A percentile compares a stretch with the other conserved stretches of the same genome.
These are phyloP conservation scores for Dione vanillae DNA, from an alignment of 2,888 invertebrate species.

Conservation along the genomic window DNA sequence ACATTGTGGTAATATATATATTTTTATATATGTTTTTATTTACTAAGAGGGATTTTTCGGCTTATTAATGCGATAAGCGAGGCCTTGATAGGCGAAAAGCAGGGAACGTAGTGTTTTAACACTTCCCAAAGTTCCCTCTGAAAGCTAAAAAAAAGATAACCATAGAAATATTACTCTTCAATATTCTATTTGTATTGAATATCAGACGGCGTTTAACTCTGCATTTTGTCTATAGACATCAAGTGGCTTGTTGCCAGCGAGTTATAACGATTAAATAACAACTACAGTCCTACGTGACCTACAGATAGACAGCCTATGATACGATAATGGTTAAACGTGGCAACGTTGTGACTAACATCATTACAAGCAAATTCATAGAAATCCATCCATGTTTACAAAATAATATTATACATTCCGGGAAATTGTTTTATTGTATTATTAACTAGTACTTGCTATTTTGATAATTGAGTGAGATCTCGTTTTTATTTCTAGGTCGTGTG, in stretches of 20 bases:
- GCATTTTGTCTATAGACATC: no score
- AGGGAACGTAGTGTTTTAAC: no score
- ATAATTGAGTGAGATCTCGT: constrained; percentile 11
- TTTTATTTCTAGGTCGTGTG: constrained; percentile 23
- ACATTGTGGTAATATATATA: constrained; percentile 6
- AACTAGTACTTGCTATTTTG: constrained; percentile 15
- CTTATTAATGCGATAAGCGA: no score
- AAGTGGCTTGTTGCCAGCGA: not conserved
- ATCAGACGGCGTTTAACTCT: no score
- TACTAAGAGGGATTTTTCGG: no score
- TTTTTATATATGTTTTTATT: no score
- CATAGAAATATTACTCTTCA: no score
- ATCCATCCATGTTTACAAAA: constrained; percentile 27
- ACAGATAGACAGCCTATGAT: constrained; percentile 11
- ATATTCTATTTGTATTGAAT: no score
- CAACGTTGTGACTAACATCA: constrained; percentile 21
- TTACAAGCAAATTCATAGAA: constrained; percentile 30
- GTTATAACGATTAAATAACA: not conserved
- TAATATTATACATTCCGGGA: constrained; percentile 17
- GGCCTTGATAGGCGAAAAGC: no score
- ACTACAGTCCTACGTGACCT: constrained; percentile 7
- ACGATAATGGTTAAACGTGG: constrained; percentile 15
- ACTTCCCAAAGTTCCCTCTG: no score
- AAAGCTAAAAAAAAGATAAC: no score
- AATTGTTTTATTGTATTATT: constrained; percentile 14